Base-by-base conservation (phyloP, 1,140 invertebrate genomes). In the Diabrotica virgifera region DNA sequence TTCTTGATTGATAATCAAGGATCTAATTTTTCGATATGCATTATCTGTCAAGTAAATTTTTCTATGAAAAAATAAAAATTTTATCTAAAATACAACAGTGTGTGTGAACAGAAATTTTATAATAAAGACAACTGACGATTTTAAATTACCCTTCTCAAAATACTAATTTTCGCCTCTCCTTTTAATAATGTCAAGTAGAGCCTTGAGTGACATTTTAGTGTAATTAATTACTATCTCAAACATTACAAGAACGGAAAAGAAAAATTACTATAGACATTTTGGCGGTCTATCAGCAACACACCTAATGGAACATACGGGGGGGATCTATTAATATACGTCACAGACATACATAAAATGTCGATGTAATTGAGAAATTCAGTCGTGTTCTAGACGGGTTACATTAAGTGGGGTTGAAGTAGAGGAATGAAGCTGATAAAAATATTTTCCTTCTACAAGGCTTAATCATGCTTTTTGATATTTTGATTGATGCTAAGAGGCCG, bases 261-360 rank as follows among this genome's bases (percentile, higher is more conserved):
- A 37, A 57, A 57, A 57, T 57, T 13, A 36, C 36, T 8, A 12
- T 9, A 36, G 55, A 57, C 36, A 37, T 8, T 46, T 57, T 36
- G 36, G 36, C 36, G 55, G 55, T 36, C 55, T 57, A 57, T 57
- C 55, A 57, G 55, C 35, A 57, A 57, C 55, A 57, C 36, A 36
- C 24, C 6, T 57, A 57, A 57, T 57, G 55, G 36, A 57, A 57
- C 55, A 57, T 37, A 57, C 36, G 9, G 24, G 35, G 10, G 24
- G 36, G 35, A 57, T 57, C 55, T 57, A 57, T 57, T 57, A 57
- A 57, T 57, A 57, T 36, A 57, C 36, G 55, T 57, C 55, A 57
- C n/a, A n/a, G 36, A 57, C 55, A 57, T 57, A 57, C 55, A 57
- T 57, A 57, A 57, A 57, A 57, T 57, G 24, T 57, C 55, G 6